Conservation (phyloP, 2,113 vertebrate genomes). For the Echinops telfairi region DNA sequence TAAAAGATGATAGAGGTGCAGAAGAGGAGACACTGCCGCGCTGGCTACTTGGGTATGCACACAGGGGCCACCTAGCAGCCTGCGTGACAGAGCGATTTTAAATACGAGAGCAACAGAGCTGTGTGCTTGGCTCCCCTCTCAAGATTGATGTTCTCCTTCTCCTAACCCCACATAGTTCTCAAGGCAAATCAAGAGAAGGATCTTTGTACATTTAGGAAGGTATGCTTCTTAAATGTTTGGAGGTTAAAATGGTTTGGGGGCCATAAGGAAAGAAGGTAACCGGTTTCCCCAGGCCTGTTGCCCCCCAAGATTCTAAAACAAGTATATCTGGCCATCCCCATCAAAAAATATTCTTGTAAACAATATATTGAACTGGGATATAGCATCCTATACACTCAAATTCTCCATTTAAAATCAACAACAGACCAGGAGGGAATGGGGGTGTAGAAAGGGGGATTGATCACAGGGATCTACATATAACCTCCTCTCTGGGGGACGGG, state of each 20-base stretch:
- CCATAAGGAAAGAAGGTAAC: background rate
- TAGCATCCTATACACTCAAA: constrained; percentile 1
- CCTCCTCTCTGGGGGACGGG: no score
- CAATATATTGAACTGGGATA: background rate
- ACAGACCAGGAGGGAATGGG: no score
- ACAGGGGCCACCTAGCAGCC: background rate
- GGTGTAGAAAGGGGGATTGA: no score
- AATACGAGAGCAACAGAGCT: background rate
- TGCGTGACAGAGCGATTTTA: background rate
- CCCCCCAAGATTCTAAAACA: background rate
- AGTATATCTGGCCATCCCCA: background rate
- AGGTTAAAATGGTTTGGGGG: background rate
- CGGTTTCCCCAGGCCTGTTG: background rate
- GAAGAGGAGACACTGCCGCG: background rate
- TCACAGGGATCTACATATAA: no score
- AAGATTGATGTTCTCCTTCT: background rate
- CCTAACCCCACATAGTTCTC: background rate
- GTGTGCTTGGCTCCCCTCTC: constrained; percentile 5
- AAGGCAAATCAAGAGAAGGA: constrained; percentile 30
- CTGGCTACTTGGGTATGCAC: background rate
- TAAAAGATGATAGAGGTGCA: background rate
- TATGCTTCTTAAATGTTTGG: background rate
- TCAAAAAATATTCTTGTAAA: constrained; percentile 34
- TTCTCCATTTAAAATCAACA: constrained; percentile 23
- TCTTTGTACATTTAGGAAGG: background rate